Conservation (phyloP, 2,888 invertebrate species). For the Agrochola lychnidis region DNA sequence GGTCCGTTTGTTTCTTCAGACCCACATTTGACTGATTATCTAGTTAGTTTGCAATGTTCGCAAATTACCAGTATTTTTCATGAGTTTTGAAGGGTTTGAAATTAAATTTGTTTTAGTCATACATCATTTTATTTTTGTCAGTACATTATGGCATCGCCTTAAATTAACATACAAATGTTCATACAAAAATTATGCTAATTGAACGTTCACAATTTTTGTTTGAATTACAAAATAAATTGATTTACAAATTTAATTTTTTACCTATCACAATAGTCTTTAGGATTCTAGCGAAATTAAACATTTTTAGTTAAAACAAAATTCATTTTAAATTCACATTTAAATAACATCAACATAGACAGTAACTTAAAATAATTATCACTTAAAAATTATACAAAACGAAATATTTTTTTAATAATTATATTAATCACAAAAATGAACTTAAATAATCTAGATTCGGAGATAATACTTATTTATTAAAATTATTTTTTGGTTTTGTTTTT, state of each 20-base stretch:
- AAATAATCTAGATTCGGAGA: constrained; percentile 56
- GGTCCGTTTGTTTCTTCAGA: background rate
- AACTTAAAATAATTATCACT: constrained; percentile 29
- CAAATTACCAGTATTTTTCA: background rate
- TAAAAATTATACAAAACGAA: constrained; percentile 38
- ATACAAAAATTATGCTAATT: constrained; percentile 72
- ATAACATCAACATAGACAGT: constrained; percentile 37
- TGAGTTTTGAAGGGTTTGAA: background rate
- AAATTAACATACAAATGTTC: constrained; percentile 67
- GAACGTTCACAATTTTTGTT: constrained; percentile 53
- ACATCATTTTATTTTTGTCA: constrained; percentile 65
- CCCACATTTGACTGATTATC: background rate
- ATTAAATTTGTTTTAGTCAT: constrained; percentile 34
- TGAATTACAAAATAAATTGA: constrained; percentile 51
- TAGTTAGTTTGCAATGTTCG: background rate
- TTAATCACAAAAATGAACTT: constrained; percentile 64
- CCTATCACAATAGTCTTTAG: constrained; percentile 62
- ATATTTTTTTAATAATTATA: constrained; percentile 19
- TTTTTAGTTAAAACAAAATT: constrained; percentile 23
- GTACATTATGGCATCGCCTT: constrained; percentile 69
- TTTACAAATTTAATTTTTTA: constrained; percentile 41
- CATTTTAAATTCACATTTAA: constrained; percentile 35
- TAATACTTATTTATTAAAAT: constrained; percentile 63
- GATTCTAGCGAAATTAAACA: constrained; percentile 53
- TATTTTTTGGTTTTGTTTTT: constrained; percentile 61